Base-by-base conservation (phyloP, 2,797 vertebrate species). In the Thamnophis elegans region DNA sequence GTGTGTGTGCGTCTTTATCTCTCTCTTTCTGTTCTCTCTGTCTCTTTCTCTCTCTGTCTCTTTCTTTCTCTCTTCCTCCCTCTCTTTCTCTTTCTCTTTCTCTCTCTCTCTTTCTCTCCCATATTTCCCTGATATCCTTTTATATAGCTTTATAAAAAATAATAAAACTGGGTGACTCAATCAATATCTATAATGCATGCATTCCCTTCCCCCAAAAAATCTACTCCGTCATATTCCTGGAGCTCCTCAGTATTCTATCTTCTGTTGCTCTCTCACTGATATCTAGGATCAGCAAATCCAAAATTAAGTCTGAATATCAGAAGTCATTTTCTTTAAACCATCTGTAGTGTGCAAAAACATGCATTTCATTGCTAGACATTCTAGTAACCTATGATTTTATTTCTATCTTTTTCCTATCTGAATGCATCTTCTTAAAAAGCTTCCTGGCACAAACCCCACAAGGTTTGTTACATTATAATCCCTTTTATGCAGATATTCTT, bases 401-500 rank as follows among this genome's bases (percentile, higher is more conserved):
- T 95, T 95, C 88, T n/a, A 56, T 90, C 20, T 87, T 90, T 94
- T 94, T 36, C n/a, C 87, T 36, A 7, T 94, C 93, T 56, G 92
- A 92, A 89, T 92, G 60, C 42, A 55, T 1, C 0, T 20, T 92
- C 14, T 91, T 95, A 90, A 93, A 92, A 73, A 93, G 89, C 92
- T 93, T 93, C 88, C 89, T n/a, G 10, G 90, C 82, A 93, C 58
- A 58, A 55, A 60, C 91, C 2, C 94, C 58, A 91, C 87, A 95
- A 78, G 82, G 65, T 95, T 95, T 89, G 92, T 94, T 95, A 91
- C 92, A n/a, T 89, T 95, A 91, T 92, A 93, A 95, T 58, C 95
- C 94, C 92, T 93, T 91, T 92, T 65, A 89, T 88, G 32, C 5
- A 78, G 94, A 92, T 91, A 78, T 59, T 91, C 94, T 94, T 54